Conservation (phyloP, 2,797 vertebrate species). For the Astyanax mexicanus region DNA sequence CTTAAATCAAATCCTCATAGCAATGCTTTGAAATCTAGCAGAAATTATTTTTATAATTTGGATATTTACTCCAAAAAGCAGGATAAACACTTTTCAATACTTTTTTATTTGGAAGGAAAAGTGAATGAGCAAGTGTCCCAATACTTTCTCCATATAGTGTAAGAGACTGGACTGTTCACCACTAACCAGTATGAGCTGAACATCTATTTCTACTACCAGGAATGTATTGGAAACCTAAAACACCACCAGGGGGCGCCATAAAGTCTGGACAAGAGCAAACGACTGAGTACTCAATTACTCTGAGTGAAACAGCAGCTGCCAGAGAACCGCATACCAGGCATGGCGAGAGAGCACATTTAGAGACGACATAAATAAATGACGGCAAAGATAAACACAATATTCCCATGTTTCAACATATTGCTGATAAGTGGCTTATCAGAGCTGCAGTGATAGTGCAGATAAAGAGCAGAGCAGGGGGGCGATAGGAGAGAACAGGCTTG, state of each 20-base stretch:
- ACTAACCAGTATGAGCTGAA: background rate
- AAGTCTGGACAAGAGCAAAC: conserved; percentile 39
- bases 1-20: no score
- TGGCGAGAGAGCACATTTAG: conserved; percentile 39
- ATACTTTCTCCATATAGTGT: no score
- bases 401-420: conserved; percentile 73
- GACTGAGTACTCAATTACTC: conserved; percentile 20
- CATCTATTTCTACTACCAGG: background rate
- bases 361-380: conserved; percentile 73
- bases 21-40: no score
- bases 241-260: conserved; percentile 23
- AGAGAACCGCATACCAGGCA: conserved; percentile 73
- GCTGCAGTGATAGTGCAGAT: conserved; percentile 65
- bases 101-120: no score
- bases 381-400: conserved; percentile 67
- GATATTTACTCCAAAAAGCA: no score
- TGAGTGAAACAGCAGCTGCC: conserved; percentile 65
- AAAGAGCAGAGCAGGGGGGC: conserved; percentile 30
- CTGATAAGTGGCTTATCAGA: conserved; percentile 73
- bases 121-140: no score
- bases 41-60: no score
- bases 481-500: background rate
- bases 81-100: no score
- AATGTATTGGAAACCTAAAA: conserved; percentile 1
- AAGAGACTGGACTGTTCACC: background rate